Base-by-base conservation (phyloP, 1,140 invertebrate genomes). In the Halyomorpha halys region DNA sequence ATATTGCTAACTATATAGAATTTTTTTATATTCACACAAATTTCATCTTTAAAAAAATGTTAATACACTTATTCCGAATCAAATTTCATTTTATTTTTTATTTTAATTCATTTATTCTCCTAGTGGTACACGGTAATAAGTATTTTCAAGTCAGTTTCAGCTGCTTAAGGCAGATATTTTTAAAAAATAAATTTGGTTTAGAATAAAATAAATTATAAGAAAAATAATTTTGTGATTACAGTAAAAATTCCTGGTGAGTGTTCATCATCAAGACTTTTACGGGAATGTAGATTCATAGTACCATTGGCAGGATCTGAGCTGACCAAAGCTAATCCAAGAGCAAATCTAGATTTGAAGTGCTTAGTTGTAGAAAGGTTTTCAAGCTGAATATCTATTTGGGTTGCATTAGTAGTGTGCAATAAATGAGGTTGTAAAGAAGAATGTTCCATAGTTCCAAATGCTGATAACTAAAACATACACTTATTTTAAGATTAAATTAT, bases 241-340 rank as follows among this genome's bases (percentile, higher is more conserved):
- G 81, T 80, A 71, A 87, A 87, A 44, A 86, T 80, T 19, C 85
- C 86, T 16, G 86, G 85, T 14, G 84, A 82, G 67, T 86, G 82
- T 69, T 87, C 85, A 71, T 87, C 86, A 71, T 87, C 84, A 30
- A 87, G 70, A 62, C 79, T 83, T 69, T 81, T 80, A 51, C 76
- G 74, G 62, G 74, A 71, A n/a, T 77, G 72, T 16, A 81, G 70
- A 2, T 68, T 64, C 71, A 82, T 73, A 0, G 67, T 69, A 15
- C 71, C 64, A 44, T 75, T 74, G 0, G 64, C 63, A 49, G 69
- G 63, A 44, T 78, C 77, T 1, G 74, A 75, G 63, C 75, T 78
- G 23, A 78, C 75, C 21, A 83, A 65, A 13, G 81, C 53, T 19
- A 83, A 63, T 67, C 81, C 81, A 4, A 85, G 59, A 9, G 81